Evolutionary conservation across 2,888 invertebrate genomes (phyloP).

Genomic region (Nasonia oneida): DNA sequence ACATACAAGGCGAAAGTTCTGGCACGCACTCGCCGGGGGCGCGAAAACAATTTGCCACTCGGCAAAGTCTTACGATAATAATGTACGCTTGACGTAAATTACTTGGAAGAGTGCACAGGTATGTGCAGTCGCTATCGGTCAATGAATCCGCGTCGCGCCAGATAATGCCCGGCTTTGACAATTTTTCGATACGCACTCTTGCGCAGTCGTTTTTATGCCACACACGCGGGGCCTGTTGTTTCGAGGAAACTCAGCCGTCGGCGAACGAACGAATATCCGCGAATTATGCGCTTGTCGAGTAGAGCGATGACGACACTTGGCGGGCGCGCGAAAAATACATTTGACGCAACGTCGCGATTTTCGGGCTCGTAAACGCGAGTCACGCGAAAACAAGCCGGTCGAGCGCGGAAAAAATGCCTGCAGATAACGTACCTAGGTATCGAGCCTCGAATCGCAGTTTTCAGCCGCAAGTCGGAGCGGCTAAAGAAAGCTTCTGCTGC

Average conservation of each 20-base stretch:
- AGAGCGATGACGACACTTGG: neutral
- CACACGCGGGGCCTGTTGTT: neutral
- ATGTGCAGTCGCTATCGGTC: slow-evolving; percentile 43
- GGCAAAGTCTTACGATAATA: no score
- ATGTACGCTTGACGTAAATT: slow-evolving; percentile 37
- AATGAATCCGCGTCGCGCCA: slow-evolving; percentile 45
- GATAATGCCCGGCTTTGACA: slow-evolving; percentile 54
- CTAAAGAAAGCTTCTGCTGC: no score
- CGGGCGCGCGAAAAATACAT: slow-evolving; percentile 26
- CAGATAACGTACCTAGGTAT: neutral
- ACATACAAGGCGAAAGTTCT: slow-evolving; percentile 1
- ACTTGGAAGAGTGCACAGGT: slow-evolving; percentile 22
- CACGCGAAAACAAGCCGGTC: neutral
- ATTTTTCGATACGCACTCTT: neutral
- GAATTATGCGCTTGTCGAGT: neutral
- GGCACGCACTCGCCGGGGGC: neutral
- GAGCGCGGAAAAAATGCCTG: neutral
- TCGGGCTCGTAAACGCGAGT: neutral
- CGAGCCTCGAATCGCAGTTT: no score
- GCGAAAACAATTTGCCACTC: slow-evolving; percentile 40
- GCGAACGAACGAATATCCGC: neutral
- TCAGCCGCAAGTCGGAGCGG: no score
- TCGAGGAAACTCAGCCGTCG: slow-evolving; percentile 23
- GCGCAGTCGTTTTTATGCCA: neutral
- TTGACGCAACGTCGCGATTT: neutral